Conservation (phyloP, 1,140 invertebrate species). For the Hypothenemus hampei region DNA sequence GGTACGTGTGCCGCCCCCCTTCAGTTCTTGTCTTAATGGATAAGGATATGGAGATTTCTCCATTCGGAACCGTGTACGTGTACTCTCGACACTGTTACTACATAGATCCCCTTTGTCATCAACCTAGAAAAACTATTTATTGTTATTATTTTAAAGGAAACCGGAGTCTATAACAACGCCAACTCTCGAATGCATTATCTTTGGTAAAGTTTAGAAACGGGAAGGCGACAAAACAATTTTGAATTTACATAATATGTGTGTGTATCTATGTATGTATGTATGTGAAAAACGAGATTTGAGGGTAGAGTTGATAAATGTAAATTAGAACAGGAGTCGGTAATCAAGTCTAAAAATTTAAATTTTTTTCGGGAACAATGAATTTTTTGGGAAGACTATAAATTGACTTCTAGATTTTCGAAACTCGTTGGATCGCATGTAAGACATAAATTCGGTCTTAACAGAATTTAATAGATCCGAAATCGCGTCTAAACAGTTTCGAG, state of each 20-base stretch:
- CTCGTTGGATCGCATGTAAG: conserved; percentile 18
- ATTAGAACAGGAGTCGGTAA: too few relatives aligned
- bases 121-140: conserved; percentile 9
- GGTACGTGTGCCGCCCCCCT: conserved; percentile 25
- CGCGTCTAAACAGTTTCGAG: conserved; percentile 40
- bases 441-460: conserved; percentile 38
- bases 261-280: conserved; percentile 8
- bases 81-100: too few relatives aligned
- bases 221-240: conserved; percentile 28
- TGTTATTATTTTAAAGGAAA: conserved; percentile 17
- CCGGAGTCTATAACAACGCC: conserved; percentile 22
- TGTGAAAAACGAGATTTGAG: too few relatives aligned
- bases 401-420: neutral
- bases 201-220: conserved; percentile 30
- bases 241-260: conserved; percentile 16
- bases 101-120: conserved; percentile 27
- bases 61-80: conserved; percentile 23
- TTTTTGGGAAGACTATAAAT: too few relatives aligned
- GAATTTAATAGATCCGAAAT: conserved; percentile 42
- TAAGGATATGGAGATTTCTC: conserved; percentile 28
- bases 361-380: too few relatives aligned
- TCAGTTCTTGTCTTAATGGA: conserved; percentile 27
- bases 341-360: too few relatives aligned
- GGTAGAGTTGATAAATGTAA: too few relatives aligned
- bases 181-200: conserved; percentile 35